Evolutionary conservation across 2,113 vertebrate genomes (phyloP), one percentile per base, ranked within the genome.

Genomic region (Vulpes ferrilata): DNA sequence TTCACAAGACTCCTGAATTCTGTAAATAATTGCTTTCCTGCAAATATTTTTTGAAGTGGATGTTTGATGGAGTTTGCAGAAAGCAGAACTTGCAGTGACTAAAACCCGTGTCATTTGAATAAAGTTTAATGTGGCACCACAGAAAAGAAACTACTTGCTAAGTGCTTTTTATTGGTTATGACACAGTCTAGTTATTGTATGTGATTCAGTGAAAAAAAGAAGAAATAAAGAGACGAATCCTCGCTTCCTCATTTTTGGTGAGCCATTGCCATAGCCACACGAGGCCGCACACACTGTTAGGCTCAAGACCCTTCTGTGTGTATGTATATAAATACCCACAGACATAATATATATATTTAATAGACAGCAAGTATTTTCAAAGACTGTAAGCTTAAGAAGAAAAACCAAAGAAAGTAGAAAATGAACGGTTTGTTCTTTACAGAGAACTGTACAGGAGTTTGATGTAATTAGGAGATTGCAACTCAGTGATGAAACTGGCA

Each of bases 371-470:
- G 20, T 95, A 19, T 83, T 95, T 91, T 81, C 79, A 80, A 88
- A 73, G 15, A 74, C 43, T 25, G 7, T 79, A 59, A 64, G 12
- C 27, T 90, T 73, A 71, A 57, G 76, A 88, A 88, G 60, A 83
- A 94, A 73, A 73, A 94, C 60, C 30, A 95, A 83, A 48, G n/a
- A 55, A 69, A 79, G 16, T 43, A 71, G 65, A 71, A 73, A 88
- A 55, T 51, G 17, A 88, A 51, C 71, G 74, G 8, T 53, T 74
- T 88, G 43, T 71, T 3, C 19, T 71, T 92, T 25, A 25, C 7
- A 71, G 59, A 96, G 74, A 83, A 79, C 92, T 76, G 20, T 67
- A 53, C 17, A 65, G 53, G 73, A 94, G 32, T 16, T 97, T 89
- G 51, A 84, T 60, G 16, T 69, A 64, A 69, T 87, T 62, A 32